These are phyloP conservation scores for Lasioglossum vierecki DNA, from an alignment of 2,888 invertebrate genomes.

Conservation along the genomic window DNA sequence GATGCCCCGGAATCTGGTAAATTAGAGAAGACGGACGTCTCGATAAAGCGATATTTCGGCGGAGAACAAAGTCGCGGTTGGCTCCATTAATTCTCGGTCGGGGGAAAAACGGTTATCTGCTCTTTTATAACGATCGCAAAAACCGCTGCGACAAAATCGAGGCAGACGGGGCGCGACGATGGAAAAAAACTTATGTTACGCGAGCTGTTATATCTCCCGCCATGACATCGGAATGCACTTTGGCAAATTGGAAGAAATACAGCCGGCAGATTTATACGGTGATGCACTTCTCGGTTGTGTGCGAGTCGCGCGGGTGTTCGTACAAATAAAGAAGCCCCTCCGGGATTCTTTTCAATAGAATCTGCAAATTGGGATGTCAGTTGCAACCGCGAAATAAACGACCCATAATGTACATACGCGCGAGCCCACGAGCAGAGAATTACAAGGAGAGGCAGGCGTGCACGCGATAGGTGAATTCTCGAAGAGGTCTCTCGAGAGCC, in stretches of 20 bases:
- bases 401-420: background rate
- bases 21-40: background rate
- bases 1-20: background rate
- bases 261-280: background rate
- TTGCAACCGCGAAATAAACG: background rate
- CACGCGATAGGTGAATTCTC: background rate
- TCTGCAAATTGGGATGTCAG: slow-evolving; percentile 4
- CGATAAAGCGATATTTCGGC: slow-evolving; percentile 19
- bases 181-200: slow-evolving; percentile 25
- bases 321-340: background rate
- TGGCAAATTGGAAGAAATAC: background rate
- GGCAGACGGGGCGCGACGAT: background rate
- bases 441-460: background rate
- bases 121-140: background rate
- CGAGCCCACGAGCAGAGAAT: background rate
- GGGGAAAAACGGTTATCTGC: background rate
- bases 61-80: slow-evolving; percentile 19
- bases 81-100: slow-evolving; percentile 31
- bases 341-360: background rate
- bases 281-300: background rate
- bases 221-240: slow-evolving; percentile 29
- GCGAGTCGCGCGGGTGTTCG: no score
- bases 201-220: background rate
- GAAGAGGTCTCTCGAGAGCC: background rate
- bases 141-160: background rate